A percentile compares a stretch with the other conserved stretches of the same genome.
These are phyloP conservation scores for Leptopterna dolabrata DNA, from an alignment of 2,888 invertebrate species.

Conservation along the genomic window DNA sequence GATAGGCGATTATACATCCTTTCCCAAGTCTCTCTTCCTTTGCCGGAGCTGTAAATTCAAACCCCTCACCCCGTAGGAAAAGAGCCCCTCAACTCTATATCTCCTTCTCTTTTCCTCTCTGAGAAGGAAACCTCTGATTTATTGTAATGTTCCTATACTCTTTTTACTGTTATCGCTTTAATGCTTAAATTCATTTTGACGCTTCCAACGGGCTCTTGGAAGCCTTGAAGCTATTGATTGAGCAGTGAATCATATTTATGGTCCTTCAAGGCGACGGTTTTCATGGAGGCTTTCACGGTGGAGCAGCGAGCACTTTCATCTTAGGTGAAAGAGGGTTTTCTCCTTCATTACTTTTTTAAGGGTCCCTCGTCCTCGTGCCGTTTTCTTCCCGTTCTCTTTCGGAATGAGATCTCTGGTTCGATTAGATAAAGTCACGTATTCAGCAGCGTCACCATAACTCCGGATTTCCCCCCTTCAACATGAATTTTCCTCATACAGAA, in stretches of 20 bases:
- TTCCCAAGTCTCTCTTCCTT: conserved; percentile 54
- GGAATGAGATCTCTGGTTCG: conserved; percentile 46
- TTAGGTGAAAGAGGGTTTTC: conserved; percentile 44
- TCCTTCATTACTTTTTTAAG: conserved; percentile 43
- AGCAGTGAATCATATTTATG: conserved; percentile 59
- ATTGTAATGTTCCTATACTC: conserved; percentile 57
- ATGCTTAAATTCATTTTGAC: conserved; percentile 59
- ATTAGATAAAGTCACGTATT: conserved; percentile 48
- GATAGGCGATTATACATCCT: conserved; percentile 57
- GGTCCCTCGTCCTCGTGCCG: conserved; percentile 1
- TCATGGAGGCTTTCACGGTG: conserved; percentile 21
- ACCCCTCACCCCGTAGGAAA: neutral
- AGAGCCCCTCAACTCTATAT: conserved; percentile 46
- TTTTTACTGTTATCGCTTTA: conserved; percentile 58
- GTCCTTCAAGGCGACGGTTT: conserved; percentile 20
- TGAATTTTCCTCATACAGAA: neutral
- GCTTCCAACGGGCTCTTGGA: neutral
- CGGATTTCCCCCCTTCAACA: neutral
- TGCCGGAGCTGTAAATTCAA: conserved; percentile 47
- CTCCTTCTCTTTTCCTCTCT: conserved; percentile 30
- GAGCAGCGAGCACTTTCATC: conserved; percentile 28
- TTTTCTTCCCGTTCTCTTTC: neutral
- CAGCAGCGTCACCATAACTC: conserved; percentile 22
- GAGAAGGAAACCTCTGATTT: conserved; percentile 53
- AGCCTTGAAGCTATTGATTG: conserved; percentile 52